Base-by-base conservation (phyloP, 1,140 invertebrate species). In the Anoplolepis gracilipes region DNA sequence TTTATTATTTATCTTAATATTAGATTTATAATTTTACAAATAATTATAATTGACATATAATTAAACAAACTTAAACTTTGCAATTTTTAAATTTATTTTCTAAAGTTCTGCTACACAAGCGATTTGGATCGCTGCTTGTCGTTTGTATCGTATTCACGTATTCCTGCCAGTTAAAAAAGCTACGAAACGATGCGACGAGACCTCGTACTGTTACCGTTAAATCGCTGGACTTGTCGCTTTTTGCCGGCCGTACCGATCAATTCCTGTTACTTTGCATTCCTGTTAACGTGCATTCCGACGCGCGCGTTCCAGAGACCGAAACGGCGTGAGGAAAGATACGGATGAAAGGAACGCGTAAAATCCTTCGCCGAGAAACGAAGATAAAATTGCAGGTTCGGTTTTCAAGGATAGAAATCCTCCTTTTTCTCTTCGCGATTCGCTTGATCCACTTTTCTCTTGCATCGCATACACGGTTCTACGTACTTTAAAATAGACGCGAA, bases 201-300 rank as follows among this genome's bases (percentile, higher is more conserved):
- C 65, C 64, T 59, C 25, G 16, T 67, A n/a, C 39, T 28, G 55
- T 81, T 81, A 81, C 49, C 53, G 78, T 82, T 82, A 82, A 82
- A 73, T 82, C 53, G 67, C 25, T 13, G 36, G 55, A 73, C 67
- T 25, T 72, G 67, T 61, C 78, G 78, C 16, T 82, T 82, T 82
- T 72, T 59, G 28, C 36, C 25, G 70, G 39, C 53, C 53, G 59
- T 61, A 73, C 65, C 67, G 78, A 82, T 82, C 78, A 69, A 82
- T 82, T 73, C 78, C 78, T 61, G 67, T 72, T 73, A 82, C 67
- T 82, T 73, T 82, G 78, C 72, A 49, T 49, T 49, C 46, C 46
- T 49, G 46, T 55, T 55, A 72, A 73, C 42, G 61, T 36, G 39
- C 78, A 82, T 82, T 82, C 67, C 67, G 19, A 39, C 25, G 25